A percentile compares a stretch with the other conserved stretches of the same genome.
phyloP scores from a whole-genome alignment of 2,888 invertebrate genomes.

The Cephus pulcher region DNA sequence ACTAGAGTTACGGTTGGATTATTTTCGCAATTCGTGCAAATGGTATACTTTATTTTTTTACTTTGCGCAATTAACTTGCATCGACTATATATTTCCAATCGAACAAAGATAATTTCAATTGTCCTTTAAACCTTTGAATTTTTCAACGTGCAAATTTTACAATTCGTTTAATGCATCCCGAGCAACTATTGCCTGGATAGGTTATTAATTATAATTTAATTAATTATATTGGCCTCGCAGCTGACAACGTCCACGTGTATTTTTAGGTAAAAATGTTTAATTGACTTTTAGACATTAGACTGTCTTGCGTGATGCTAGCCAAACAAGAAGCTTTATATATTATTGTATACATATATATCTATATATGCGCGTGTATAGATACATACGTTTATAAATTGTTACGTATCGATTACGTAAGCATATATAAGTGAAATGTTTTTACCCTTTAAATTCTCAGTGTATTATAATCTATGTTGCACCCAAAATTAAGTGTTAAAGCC shows the following conservation, averaged over 20 bases:
- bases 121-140: background rate
- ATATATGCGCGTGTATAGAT: conserved; percentile 26
- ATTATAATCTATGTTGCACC: conserved; percentile 47
- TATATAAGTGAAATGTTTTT: conserved; percentile 43
- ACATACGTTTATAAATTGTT: conserved; percentile 40
- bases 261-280: conserved; percentile 40
- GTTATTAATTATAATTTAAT: background rate
- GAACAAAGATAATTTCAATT: background rate
- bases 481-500: conserved; percentile 41
- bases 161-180: background rate
- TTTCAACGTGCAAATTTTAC: background rate
- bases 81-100: background rate
- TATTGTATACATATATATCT: conserved; percentile 26
- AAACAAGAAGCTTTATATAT: conserved; percentile 46
- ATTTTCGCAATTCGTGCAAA: background rate
- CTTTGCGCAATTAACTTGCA: background rate
- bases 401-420: conserved; percentile 40
- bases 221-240: conserved; percentile 57
- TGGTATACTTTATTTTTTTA: no score
- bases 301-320: conserved; percentile 45
- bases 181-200: background rate
- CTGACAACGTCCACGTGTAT: conserved; percentile 58
- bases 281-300: conserved; percentile 31
- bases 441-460: conserved; percentile 48
- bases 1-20: background rate